Evolutionary conservation across 2,113 vertebrate species (phyloP).

Genomic region (Pygoscelis antarcticus): DNA sequence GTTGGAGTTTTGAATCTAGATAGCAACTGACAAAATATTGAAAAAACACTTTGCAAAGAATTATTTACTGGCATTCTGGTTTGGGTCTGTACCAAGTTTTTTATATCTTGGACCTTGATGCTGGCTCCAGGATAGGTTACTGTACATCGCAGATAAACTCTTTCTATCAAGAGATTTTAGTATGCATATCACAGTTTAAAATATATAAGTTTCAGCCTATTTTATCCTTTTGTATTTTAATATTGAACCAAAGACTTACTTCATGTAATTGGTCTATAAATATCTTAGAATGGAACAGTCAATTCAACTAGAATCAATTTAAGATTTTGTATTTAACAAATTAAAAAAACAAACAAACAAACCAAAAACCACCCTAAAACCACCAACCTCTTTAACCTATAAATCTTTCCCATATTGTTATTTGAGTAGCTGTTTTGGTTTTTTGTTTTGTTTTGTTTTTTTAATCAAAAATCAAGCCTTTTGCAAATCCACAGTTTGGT

Average conservation of each 20-base stretch:
- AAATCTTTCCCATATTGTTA: neutral
- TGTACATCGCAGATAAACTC: neutral
- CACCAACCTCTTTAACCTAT: neutral
- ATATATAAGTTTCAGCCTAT: neutral
- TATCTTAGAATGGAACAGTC: neutral
- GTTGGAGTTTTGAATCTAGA: neutral
- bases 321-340: neutral
- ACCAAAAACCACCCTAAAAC: too few species aligned
- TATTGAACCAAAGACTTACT: neutral
- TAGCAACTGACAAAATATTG: neutral
- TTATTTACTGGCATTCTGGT: neutral
- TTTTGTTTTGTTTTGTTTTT: too few species aligned
- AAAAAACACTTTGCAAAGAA: neutral
- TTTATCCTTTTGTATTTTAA: neutral
- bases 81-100: neutral
- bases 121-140: neutral
- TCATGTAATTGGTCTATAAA: neutral
- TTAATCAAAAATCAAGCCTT: neutral
- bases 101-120: neutral
- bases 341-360: neutral
- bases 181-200: neutral
- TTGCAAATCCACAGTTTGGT: neutral
- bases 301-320: neutral
- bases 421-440: neutral
- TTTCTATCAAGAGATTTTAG: neutral